Evolutionary conservation across 2,888 invertebrate genomes (phyloP).

Genomic region (Eubasilissa splendida): DNA sequence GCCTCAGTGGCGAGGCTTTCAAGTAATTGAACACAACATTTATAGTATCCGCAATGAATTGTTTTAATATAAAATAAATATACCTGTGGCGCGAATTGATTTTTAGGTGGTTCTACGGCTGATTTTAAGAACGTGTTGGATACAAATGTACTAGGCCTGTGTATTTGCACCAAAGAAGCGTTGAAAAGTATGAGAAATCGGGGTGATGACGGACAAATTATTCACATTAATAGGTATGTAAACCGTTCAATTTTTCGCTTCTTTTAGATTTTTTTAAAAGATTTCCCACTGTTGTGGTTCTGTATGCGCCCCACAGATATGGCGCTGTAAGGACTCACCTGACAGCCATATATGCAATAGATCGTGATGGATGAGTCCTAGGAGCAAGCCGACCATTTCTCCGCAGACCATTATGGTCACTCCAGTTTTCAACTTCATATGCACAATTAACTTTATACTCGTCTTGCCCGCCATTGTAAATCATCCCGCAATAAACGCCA

Average conservation of each 20-base stretch:
- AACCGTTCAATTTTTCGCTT: neutral
- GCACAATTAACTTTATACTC: too few species aligned
- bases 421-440: too few species aligned
- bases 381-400: too few species aligned
- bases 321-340: too few species aligned
- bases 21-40: slow-evolving; percentile 5
- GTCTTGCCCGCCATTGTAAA: too few species aligned
- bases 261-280: too few species aligned
- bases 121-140: slow-evolving; percentile 64
- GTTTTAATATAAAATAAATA: neutral
- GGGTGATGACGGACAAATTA: slow-evolving; percentile 51
- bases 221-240: slow-evolving; percentile 63
- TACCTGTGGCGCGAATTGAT: neutral
- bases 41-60: neutral
- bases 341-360: too few species aligned
- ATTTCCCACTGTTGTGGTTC: too few species aligned
- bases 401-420: too few species aligned
- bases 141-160: slow-evolving; percentile 73
- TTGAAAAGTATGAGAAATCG: slow-evolving; percentile 64
- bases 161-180: slow-evolving; percentile 73
- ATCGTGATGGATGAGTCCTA: too few species aligned
- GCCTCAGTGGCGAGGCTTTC: neutral
- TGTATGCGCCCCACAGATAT: too few species aligned
- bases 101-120: slow-evolving; percentile 59
- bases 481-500: too few species aligned